Evolutionary conservation across 2,113 vertebrate species (phyloP), one percentile per base, ranked within the genome.

Genomic region (Scytalopus superciliaris): DNA sequence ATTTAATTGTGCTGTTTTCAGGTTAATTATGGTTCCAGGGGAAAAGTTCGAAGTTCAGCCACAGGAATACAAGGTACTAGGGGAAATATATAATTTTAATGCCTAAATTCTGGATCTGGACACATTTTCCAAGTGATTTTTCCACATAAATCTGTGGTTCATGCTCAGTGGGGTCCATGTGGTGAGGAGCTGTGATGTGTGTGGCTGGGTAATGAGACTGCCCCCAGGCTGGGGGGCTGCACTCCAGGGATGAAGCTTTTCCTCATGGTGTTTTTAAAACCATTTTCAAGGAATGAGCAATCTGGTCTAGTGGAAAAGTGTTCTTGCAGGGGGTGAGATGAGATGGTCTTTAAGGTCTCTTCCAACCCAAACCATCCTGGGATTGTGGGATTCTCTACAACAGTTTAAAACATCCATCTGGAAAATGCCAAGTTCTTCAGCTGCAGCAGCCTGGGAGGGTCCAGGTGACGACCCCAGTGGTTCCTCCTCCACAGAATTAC

Each of bases 1-100:
- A 18, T 25, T 35, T 56, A 74, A 23, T 15, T 18, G 15, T 27
- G 11, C 15, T 70, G 30, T 66, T 93, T 78, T 60, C n/a, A 3
- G 3, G 21, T 66, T 52, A 35, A 25, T 53, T 45, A 31, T 0
- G 0, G 14, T 44, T 27, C 27, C 9, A 45, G 33, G 6, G 30
- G 27, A 82, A 50, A 35, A 62, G 7, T 57, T 33, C 25, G 7
- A 53, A 75, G 9, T 19, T 60, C 0, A 1, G 40, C 7, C 30
- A 42, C 1, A 4, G 45, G 40, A 64, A 42, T 44, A 40, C 0
- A 0, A 68, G 33, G 28, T 37, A 42, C 7, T 3, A 22, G 2
- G 28, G 24, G 24, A 50, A 64, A 59, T 5, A 13, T 9, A 8
- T 9, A 4, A 45, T 64, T 64, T 37, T 49, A 64, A 59, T 1